These are phyloP conservation scores for Sapayoa aenigma DNA, from an alignment of 2,113 vertebrate species.

Conservation along the genomic window DNA sequence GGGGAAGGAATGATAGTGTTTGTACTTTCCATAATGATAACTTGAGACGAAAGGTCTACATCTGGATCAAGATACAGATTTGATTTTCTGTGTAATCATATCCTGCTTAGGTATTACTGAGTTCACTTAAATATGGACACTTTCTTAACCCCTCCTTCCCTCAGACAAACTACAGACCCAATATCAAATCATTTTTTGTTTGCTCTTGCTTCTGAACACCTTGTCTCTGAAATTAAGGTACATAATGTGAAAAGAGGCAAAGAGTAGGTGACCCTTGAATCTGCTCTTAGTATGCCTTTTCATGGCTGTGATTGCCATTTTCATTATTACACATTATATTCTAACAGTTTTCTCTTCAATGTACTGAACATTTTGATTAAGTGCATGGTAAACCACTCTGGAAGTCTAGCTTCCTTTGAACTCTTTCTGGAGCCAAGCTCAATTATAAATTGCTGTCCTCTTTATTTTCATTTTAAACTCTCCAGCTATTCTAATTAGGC, in stretches of 20 bases:
- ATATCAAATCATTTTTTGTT: accelerated
- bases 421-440: not conserved
- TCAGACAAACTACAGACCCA: not conserved
- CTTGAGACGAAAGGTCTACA: not conserved
- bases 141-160: not conserved
- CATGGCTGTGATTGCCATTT: not conserved
- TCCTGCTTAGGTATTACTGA: not conserved
- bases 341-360: not conserved
- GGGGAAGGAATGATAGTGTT: not conserved
- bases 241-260: not conserved
- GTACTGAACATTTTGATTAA: not conserved
- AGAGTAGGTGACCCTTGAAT: not conserved
- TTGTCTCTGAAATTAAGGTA: not conserved
- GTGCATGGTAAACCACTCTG: not conserved
- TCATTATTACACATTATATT: not conserved
- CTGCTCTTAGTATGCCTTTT: not conserved
- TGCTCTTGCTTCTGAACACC: not conserved
- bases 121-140: not conserved
- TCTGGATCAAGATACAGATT: not conserved
- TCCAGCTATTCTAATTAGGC: conserved; percentile 14
- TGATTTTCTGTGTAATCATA: not conserved
- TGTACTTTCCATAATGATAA: not conserved
- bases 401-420: not conserved
- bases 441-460: conserved; percentile 22
- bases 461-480: conserved; percentile 9